Base-by-base conservation (phyloP, 2,113 vertebrate genomes). In the Orycteropus afer region DNA sequence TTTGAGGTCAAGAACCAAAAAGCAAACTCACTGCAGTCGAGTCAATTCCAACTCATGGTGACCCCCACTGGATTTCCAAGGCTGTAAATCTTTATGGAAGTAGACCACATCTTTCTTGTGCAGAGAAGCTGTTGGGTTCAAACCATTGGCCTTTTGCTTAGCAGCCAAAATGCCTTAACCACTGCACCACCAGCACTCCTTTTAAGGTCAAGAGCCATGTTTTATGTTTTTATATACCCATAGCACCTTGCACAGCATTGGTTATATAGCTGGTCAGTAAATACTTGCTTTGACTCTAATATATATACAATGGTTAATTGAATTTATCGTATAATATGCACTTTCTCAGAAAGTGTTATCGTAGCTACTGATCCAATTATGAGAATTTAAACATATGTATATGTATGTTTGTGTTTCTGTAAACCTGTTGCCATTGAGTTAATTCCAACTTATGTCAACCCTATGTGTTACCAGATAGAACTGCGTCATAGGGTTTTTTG, bases 211-310 rank as follows among this genome's bases (percentile, higher is more conserved):
- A 80, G 51, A 95, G 34, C 57, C 57, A n/a, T 55, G 5, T 93
- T 95, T 91, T 91, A 53, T 82, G 81, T 91, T 89, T 71, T 29
- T 69, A n/a, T 89, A 85, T 88, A 27, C 55, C 59, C 9, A 37
- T 73, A 88, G 90, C 37, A 82, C 15, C 37, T 92, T 92, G 47
- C 37, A 53, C 40, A 92, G 23, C 42, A 25, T 89, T 80, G 89
- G 40, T 65, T 93, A 87, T 78, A 78, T 87, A 55, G 57, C 37
- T 90, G 15, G 76, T 67, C 37, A 83, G 6, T 63, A 89, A 93
- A 87, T 94, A 84, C 47, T 91, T 91, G 17, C 84, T 83, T 93
- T 97, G 45, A 93, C 12, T 80, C 51, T 86, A 88, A 11, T 81
- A 81, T 42, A 65, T 87, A 47, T 57, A 37, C 77, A 94, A 53